Evolutionary conservation across 2,113 vertebrate species (phyloP), one percentile per base, ranked within the genome.

Genomic region (Vimba vimba): DNA sequence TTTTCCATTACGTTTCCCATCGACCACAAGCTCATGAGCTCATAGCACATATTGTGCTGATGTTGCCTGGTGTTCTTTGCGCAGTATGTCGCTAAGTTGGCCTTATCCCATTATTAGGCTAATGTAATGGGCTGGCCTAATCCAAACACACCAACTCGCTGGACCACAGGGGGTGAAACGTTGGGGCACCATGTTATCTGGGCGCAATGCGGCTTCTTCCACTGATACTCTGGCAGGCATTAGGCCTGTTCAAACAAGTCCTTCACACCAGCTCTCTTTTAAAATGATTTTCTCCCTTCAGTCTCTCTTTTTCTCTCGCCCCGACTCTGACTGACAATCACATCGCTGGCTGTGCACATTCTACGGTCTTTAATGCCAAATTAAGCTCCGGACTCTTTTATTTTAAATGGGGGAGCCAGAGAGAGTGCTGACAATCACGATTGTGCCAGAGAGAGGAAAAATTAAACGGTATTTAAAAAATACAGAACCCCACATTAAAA

Each of bases 251-350:
- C 91, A 90, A 90, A 93, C 88, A 92, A 94, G 94, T 94, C 95
- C 95, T 95, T 96, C 94, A 96, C 94, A 95, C 91, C 94, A 89
- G 91, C 92, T 89, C 90, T 88, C 88, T 88, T 85, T 89, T 94
- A 94, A 95, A 95, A 94, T 95, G 93, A 95, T 95, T 95, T 95
- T 92, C 93, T 93, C 91, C 89, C 84, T 86, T 89, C 91, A 86
- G 87, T 84, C 74, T 62, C 87, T 87, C 86, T 87, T 62, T 47
- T 90, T 89, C 90, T 68, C 87, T 87, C 60, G 78, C 85, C 19
- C 66, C 64, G 55, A 79, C 82, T 88, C 89, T 74, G 87, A 89
- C 92, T 87, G 89, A 94, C 92, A 94, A 94, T 93, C 82, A 91
- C 93, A 91, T 89, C 90, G 90, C 92, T 93, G 93, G 92, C 92